Evolutionary conservation across 2,888 invertebrate species (phyloP).

Genomic region (Portevinia maculata): DNA sequence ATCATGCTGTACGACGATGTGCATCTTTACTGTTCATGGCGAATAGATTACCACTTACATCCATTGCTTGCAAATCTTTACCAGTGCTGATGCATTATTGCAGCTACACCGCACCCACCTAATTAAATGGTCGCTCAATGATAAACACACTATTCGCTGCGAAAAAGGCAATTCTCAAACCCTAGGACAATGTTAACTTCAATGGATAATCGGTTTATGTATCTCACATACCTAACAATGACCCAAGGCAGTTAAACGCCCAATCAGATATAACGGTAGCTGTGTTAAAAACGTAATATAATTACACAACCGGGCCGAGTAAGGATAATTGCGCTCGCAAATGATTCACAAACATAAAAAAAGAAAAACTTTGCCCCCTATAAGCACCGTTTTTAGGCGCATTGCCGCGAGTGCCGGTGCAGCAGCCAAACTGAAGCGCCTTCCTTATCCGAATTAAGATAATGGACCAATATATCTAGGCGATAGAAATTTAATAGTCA

Average conservation of each 20-base stretch:
- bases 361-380: conserved; percentile 35
- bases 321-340: conserved; percentile 54
- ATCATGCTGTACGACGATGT: conserved; percentile 1
- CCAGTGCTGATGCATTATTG: background rate
- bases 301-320: conserved; percentile 45
- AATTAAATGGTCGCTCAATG: background rate
- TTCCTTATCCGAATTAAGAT: conserved; percentile 71
- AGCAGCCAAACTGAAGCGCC: conserved; percentile 36
- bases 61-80: conserved; percentile 23
- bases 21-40: background rate
- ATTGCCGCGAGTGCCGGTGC: no score
- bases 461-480: conserved; percentile 70
- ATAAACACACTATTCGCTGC: background rate
- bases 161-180: background rate
- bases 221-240: conserved; percentile 5
- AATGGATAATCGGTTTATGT: background rate
- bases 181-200: background rate
- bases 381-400: no score
- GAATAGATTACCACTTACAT: conserved; percentile 24
- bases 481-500: conserved; percentile 71
- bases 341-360: background rate
- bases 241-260: conserved; percentile 26
- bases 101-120: background rate
- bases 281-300: conserved; percentile 44
- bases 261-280: conserved; percentile 44